Conservation (phyloP, 2,113 vertebrate species). For the Myanophis thanlyinensis region DNA sequence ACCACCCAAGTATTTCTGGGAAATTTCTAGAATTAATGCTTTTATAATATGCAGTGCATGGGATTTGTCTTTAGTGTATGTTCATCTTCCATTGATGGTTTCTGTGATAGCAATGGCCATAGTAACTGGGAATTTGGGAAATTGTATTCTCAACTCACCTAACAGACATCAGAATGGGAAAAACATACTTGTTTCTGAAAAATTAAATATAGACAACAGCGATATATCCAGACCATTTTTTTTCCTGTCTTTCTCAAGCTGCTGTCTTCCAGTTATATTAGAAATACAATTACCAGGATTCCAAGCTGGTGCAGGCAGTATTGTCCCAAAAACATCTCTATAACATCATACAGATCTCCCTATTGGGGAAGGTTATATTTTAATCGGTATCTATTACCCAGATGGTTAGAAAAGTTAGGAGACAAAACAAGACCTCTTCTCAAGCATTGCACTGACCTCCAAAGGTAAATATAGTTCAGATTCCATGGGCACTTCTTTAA, state of each 20-base stretch:
- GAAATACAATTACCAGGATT: background rate
- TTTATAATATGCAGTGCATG: background rate
- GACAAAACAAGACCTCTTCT: background rate
- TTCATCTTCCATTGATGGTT: background rate
- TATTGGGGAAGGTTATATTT: background rate
- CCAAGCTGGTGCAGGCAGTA: background rate
- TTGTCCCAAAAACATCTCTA: background rate
- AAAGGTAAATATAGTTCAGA: background rate
- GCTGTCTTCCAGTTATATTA: background rate
- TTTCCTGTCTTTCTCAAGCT: background rate
- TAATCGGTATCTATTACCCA: no score
- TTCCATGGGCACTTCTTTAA: background rate
- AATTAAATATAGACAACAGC: background rate
- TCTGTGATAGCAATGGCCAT: background rate
- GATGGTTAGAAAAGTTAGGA: background rate
- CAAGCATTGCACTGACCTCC: background rate
- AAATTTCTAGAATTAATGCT: background rate
- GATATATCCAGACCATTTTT: background rate
- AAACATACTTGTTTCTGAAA: background rate
- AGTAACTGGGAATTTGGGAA: background rate
- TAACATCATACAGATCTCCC: background rate
- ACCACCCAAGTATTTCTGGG: background rate
- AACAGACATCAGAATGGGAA: background rate
- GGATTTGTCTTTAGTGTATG: background rate
- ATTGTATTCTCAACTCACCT: background rate